These are phyloP conservation scores for Stenodera caucasica DNA, from an alignment of 2,888 invertebrate species.

Conservation along the genomic window DNA sequence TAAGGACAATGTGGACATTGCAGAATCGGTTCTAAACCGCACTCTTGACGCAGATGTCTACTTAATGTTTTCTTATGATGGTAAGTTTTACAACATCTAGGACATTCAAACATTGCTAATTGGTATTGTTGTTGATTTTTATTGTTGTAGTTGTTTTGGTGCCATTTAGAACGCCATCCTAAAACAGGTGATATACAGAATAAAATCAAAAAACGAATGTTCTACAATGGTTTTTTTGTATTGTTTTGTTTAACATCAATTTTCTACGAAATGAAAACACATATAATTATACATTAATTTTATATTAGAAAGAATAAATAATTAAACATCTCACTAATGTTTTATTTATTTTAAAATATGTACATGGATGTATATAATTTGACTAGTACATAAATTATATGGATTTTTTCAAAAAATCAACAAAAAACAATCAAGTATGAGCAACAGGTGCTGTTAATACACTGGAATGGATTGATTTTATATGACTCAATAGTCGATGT, in stretches of 20 bases:
- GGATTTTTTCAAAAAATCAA: slow-evolving; percentile 7
- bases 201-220: background rate
- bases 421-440: slow-evolving; percentile 14
- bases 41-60: slow-evolving; percentile 58
- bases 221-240: too few species aligned
- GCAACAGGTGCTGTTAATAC: slow-evolving; percentile 12
- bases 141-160: slow-evolving; percentile 2
- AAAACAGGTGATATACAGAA: background rate
- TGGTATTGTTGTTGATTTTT: slow-evolving; percentile 1
- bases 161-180: slow-evolving; percentile 1
- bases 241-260: background rate
- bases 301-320: background rate
- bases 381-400: slow-evolving; percentile 19
- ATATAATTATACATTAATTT: background rate
- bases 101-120: slow-evolving; percentile 46
- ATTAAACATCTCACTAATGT: background rate
- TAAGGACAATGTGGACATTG: slow-evolving; percentile 76
- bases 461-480: slow-evolving; percentile 43
- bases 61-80: slow-evolving; percentile 58
- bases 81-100: slow-evolving; percentile 57
- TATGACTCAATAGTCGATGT: slow-evolving; percentile 46
- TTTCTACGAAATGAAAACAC: background rate
- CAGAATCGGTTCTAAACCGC: slow-evolving; percentile 67
- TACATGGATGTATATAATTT: slow-evolving; percentile 9
- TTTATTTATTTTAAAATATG: background rate